Evolutionary conservation across 2,113 vertebrate species (phyloP).

Genomic region (Todiramphus saurophagus): DNA sequence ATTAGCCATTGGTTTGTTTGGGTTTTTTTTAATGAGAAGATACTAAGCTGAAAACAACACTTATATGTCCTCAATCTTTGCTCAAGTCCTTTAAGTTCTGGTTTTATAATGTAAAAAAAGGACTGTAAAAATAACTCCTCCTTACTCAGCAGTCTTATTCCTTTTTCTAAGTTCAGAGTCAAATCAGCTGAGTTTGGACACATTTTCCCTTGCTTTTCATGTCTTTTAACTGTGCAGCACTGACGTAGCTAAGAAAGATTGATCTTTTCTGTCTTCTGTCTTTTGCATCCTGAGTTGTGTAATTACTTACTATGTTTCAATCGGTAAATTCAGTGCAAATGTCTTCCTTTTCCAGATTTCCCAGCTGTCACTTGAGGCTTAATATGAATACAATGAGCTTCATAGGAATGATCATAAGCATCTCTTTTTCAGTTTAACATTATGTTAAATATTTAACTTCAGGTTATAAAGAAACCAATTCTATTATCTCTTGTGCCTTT

Average conservation of each 20-base stretch:
- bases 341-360: background rate
- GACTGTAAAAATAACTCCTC: background rate
- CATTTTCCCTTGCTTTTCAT: background rate
- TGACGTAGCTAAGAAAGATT: background rate
- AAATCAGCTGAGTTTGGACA: background rate
- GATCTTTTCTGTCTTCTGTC: background rate
- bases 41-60: background rate
- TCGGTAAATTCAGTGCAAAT: background rate
- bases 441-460: slow-evolving; percentile 22
- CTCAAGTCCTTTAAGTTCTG: background rate
- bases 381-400: background rate
- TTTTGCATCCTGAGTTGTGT: background rate
- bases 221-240: background rate
- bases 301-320: background rate
- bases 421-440: background rate
- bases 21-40: background rate
- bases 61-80: background rate
- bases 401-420: background rate
- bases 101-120: background rate
- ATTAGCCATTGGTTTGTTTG: background rate
- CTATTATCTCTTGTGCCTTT: background rate
- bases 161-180: background rate
- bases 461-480: background rate
- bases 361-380: background rate
- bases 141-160: background rate